These are phyloP conservation scores for Ianthella basta DNA, from an alignment of 37 sponge, comb jelly and placozoan species.

Conservation along the genomic window DNA sequence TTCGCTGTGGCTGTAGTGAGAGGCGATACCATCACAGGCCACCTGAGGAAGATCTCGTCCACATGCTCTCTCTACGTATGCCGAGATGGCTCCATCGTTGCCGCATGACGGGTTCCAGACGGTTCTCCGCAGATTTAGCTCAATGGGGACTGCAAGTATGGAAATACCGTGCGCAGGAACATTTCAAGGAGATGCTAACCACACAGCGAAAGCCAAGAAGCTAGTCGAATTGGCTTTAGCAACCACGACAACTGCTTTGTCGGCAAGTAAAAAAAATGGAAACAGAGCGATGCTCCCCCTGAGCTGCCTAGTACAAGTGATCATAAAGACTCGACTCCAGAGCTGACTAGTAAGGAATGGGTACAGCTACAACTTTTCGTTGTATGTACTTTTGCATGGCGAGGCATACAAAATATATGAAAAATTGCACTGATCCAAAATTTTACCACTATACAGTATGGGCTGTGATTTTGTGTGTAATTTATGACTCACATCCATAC, in stretches of 20 bases:
- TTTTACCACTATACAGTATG: no score
- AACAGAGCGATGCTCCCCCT: neutral
- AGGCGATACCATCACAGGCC: constrained; percentile 21
- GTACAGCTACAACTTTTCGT: no score
- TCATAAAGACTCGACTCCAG: neutral
- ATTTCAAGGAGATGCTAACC: neutral
- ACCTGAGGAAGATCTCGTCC: constrained; percentile 32
- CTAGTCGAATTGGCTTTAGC: constrained; percentile 7
- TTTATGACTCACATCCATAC: no score
- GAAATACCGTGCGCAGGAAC: constrained; percentile 30
- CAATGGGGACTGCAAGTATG: no score
- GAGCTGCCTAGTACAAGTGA: constrained; percentile 6
- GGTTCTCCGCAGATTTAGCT: no score
- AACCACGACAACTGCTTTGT: constrained; percentile 6
- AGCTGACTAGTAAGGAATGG: constrained; percentile 6
- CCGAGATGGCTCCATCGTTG: constrained; percentile 27
- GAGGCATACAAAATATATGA: no score
- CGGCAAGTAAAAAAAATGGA: constrained; percentile 10
- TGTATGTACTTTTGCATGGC: no score
- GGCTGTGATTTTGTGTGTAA: no score
- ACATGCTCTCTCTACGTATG: constrained; percentile 39
- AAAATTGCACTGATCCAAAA: no score
- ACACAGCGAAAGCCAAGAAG: constrained; percentile 11
- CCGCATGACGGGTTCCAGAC: no score
- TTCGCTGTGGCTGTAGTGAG: constrained; percentile 46